Base-by-base conservation (phyloP, 2,888 invertebrate species). In the Caprella mutica region DNA sequence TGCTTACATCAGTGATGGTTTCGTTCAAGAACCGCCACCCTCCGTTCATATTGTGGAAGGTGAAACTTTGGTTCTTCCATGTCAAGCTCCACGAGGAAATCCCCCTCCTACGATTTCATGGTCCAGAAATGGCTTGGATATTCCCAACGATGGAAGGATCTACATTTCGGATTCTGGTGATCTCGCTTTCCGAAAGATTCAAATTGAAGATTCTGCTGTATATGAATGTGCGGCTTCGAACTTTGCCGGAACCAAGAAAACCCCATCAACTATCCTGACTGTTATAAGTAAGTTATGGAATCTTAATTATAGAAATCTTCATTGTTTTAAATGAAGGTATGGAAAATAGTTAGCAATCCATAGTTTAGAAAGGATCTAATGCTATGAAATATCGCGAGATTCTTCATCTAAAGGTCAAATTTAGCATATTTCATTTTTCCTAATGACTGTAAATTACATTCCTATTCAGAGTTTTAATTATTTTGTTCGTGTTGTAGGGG, bases 1-100 rank as follows among this genome's bases (percentile, higher is more conserved):
- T 70, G 92, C 93, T 74, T 88, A 93, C 92, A 77, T 97, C 58
- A 84, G 92, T 66, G 94, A 96, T 73, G 96, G 96, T 72, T 98
- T 97, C 78, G 83, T 89, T 69, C 80, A 82, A 55, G 83, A 88
- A 70, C 97, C 97, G 24, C 82, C 85, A 68, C 88, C 91, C 72
- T 84, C 89, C 58, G 83, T 88, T 27, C 83, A 88, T 72, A 92
- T 91, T 62, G 90, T 93, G 51, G 84, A 90, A 63, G 94, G 93
- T 33, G 91, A 92, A 73, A 85, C 86, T 54, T 89, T 91, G 24
- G 77, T 86, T 55, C 77, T 97, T 66, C 90, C 91, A 77, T 97
- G 97, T 75, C 83, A 85, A 54, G 86, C 96, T 54, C 97, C 97
- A 19, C 84, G 85, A 73, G 97, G 97, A 55, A 85, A 89, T 71